Conservation (phyloP, 2,888 invertebrate genomes). For the Syrphus vitripennis region DNA sequence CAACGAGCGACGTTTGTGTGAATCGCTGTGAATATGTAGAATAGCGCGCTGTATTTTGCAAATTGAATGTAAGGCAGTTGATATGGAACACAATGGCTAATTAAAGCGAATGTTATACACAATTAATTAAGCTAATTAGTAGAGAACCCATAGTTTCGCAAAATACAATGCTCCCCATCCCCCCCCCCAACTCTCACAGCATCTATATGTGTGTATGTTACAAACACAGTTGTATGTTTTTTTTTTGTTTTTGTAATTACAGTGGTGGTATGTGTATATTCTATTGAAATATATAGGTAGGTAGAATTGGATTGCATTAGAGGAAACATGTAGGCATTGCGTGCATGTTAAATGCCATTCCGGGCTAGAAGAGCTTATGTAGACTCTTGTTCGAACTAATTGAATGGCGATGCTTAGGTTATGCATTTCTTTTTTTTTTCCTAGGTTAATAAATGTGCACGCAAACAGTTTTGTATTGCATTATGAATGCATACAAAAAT, state of each 20-base stretch:
- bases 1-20: neutral
- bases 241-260: no score
- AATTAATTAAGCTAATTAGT: slow-evolving; percentile 75
- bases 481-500: neutral
- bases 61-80: slow-evolving; percentile 75
- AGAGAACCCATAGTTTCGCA: slow-evolving; percentile 69
- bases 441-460: slow-evolving; percentile 5
- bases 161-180: slow-evolving; percentile 46
- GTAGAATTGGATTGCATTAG: slow-evolving; percentile 1
- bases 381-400: slow-evolving; percentile 16
- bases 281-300: neutral
- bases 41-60: slow-evolving; percentile 72
- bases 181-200: no score
- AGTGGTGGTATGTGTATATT: slow-evolving; percentile 24
- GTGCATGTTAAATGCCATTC: slow-evolving; percentile 8
- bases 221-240: neutral
- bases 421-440: neutral
- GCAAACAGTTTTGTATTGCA: slow-evolving; percentile 2
- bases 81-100: slow-evolving; percentile 74
- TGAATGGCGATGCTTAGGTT: slow-evolving; percentile 3
- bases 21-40: slow-evolving; percentile 9
- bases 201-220: no score
- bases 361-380: slow-evolving; percentile 7
- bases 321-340: neutral
- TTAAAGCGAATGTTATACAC: slow-evolving; percentile 75